Evolutionary conservation across 2,888 invertebrate species (phyloP).

Genomic region (Leucozona laternaria): DNA sequence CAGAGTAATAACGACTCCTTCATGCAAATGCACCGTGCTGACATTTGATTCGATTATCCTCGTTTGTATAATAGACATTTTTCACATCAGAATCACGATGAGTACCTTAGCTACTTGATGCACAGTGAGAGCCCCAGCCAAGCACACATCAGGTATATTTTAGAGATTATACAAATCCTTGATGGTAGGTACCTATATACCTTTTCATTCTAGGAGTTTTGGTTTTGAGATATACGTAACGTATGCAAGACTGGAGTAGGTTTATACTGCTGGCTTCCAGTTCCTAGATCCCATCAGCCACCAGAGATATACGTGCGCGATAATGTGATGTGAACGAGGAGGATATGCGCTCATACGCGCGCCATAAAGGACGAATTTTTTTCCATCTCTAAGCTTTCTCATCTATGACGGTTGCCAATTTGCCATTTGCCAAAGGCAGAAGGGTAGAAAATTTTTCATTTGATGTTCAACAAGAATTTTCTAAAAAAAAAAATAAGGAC

Average conservation of each 20-base stretch:
- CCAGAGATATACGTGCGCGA: slow-evolving; percentile 36
- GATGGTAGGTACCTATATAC: not conserved
- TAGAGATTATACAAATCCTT: not conserved
- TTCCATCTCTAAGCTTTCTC: slow-evolving; percentile 25
- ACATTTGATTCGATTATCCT: slow-evolving; percentile 73
- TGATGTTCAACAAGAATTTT: slow-evolving; percentile 55
- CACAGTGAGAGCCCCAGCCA: not conserved
- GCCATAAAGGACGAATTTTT: not conserved
- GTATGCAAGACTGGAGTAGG: not conserved
- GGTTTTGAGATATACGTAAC: not conserved
- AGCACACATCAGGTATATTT: not conserved
- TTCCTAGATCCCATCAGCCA: not conserved
- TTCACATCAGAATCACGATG: slow-evolving; percentile 61
- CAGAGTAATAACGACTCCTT: slow-evolving; percentile 51
- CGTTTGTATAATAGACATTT: slow-evolving; percentile 66
- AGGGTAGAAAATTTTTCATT: slow-evolving; percentile 63
- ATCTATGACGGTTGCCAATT: slow-evolving; percentile 67
- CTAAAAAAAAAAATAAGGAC: not conserved
- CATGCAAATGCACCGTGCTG: slow-evolving; percentile 69
- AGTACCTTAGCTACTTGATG: slow-evolving; percentile 44
- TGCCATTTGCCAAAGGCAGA: slow-evolving; percentile 58
- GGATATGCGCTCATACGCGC: slow-evolving; percentile 20
- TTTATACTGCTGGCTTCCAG: not conserved
- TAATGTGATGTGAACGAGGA: slow-evolving; percentile 19
- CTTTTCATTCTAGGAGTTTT: not conserved